Evolutionary conservation across 2,113 vertebrate genomes (phyloP), one percentile per base, ranked within the genome.

Genomic region (Tringa solitaria): DNA sequence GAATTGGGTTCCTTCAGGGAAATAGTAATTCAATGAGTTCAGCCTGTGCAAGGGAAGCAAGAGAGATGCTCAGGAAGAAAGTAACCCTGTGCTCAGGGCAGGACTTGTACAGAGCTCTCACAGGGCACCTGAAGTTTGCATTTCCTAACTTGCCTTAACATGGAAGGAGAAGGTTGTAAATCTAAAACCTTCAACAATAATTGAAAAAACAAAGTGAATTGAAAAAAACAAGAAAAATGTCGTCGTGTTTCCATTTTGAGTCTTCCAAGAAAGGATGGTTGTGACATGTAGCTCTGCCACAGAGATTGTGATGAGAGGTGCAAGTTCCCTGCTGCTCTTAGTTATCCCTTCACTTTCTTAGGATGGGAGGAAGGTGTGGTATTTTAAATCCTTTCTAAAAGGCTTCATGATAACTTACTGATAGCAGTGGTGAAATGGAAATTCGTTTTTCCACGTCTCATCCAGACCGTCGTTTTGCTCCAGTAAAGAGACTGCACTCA

Each of bases 301-400:
- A 60, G n/a, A 43, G 9, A 28, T 15, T 48, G 23, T 59, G 17
- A 43, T 35, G 18, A 57, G 53, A 81, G 13, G 20, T 56, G 23
- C 35, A n/a, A 11, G 12, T 59, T 82, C 39, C 45, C 35, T 56
- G 48, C 39, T 87, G 21, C 53, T 76, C 24, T 76, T 39, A 35
- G 48, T 68, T 90, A 37, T 46, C 18, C 69, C 17, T 18, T 72
- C 53, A 32, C 23, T 87, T 91, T 82, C 48, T 79, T 3, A 2
- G 65, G 19, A 35, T 0, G 7, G 45, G 27, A 83, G 30, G 30
- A 61, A 88, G 45, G n/a, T 23, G 24, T 69, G 13, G 12, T 67
- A 6, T 78, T 87, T 67, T 23, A 84, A 89, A 78, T 69, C 16
- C 32, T 91, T 78, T 73, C 37, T 84, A n/a, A 87, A 59, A 67